Evolutionary conservation across 2,797 vertebrate genomes (phyloP).

Genomic region (Malurus leucopterus): DNA sequence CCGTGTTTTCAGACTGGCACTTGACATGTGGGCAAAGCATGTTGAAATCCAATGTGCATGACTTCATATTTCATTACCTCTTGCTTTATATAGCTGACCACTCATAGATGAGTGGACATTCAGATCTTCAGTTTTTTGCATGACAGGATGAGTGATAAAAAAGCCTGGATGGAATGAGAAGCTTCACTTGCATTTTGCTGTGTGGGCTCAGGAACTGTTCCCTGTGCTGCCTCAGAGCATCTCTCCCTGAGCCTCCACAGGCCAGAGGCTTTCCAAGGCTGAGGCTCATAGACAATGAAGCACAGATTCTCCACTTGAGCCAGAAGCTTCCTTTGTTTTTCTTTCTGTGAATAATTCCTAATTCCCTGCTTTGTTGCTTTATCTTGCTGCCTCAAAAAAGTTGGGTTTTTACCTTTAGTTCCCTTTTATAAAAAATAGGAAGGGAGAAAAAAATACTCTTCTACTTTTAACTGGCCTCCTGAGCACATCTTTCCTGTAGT

Average conservation of each 20-base stretch:
- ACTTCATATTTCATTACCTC: not conserved
- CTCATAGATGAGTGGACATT: not conserved
- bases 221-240: not conserved
- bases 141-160: not conserved
- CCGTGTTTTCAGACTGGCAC: not conserved
- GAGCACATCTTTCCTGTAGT: not conserved
- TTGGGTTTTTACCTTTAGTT: not conserved
- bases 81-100: not conserved
- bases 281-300: not conserved
- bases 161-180: not conserved
- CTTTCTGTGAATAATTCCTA: not conserved
- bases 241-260: not conserved
- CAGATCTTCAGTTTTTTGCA: accelerated
- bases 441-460: not conserved
- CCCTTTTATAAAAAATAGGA: not conserved
- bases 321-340: not conserved
- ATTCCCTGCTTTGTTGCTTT: not conserved
- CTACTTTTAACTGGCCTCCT: not conserved
- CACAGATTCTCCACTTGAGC: not conserved
- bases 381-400: not conserved
- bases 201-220: not conserved
- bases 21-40: accelerated
- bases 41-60: accelerated
- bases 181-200: accelerated
- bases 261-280: not conserved